Evolutionary conservation across 2,113 vertebrate species (phyloP), one percentile per base, ranked within the genome.

Genomic region (Opisthocomus hoazin): DNA sequence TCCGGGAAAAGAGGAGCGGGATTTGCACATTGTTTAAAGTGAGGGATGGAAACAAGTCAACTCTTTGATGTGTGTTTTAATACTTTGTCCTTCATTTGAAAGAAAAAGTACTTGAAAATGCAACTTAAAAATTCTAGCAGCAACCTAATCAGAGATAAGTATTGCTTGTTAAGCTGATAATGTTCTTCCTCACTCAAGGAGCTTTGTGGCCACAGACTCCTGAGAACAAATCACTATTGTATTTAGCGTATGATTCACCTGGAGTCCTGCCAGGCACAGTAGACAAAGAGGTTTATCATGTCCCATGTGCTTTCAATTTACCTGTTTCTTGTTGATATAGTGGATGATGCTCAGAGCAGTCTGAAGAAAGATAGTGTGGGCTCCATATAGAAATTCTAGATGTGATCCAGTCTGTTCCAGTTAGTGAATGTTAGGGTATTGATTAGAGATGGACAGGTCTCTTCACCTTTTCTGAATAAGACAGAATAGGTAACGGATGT

Each of bases 81-180:
- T 91, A 73, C 11, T 45, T 63, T 41, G 21, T 80, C 29, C 36
- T 73, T 93, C 26, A 21, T 65, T 70, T 92, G 64, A 86, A 88
- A 80, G 22, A 66, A 80, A 85, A 85, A 93, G 14, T 12, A 29
- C 7, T 84, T 77, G 41, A 91, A 93, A 95, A 93, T 39, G 30
- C 0, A 8, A 76, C 82, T 34, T 86, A 93, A 95, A 95, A 93
- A 86, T 89, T 88, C 76, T 90, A 80, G 46, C 1, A 1, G 60
- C 64, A 71, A 43, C 21, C 30, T 81, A 60, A 46, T 84, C 51
- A 86, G 66, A 85, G 74, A 90, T 61, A 94, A 88, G 13, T 45
- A 87, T 95, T 15, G 0, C 69, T 96, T 94, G 57, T 90, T 95
- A 90, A 90, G 48, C 64, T 95, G 90, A 84, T 90, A 90, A 90